Conservation (phyloP, 2,797 vertebrate genomes). For the Neosilurus hyrtlii region DNA sequence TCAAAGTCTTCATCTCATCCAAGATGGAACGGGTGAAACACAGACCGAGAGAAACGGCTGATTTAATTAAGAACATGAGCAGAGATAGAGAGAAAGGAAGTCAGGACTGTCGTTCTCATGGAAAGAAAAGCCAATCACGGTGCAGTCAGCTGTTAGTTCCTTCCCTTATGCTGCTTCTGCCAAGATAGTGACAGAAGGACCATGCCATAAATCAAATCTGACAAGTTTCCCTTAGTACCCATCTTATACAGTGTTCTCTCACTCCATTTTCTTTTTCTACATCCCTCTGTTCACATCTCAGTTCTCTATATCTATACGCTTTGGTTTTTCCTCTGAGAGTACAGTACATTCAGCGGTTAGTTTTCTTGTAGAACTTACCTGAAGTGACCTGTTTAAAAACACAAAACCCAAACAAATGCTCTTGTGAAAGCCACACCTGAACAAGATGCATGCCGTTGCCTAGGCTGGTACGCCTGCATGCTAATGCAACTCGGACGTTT, state of each 20-base stretch:
- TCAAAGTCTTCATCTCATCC: slow-evolving; percentile 50
- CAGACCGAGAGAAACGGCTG: slow-evolving; percentile 69
- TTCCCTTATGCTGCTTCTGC: slow-evolving; percentile 78
- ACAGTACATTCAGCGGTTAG: neutral
- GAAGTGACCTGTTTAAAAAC: slow-evolving; percentile 11
- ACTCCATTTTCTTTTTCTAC: slow-evolving; percentile 8
- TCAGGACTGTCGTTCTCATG: slow-evolving; percentile 30
- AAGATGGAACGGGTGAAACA: slow-evolving; percentile 46
- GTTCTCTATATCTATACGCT: neutral
- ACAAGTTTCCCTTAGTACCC: slow-evolving; percentile 76
- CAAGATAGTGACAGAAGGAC: slow-evolving; percentile 68
- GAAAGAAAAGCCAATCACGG: slow-evolving; percentile 73
- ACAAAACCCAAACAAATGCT: slow-evolving; percentile 19
- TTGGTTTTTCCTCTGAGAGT: neutral
- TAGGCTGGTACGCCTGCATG: slow-evolving; percentile 1
- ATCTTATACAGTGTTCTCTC: slow-evolving; percentile 64
- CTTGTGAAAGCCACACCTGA: neutral
- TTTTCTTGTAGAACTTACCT: neutral
- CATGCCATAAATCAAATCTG: slow-evolving; percentile 92
- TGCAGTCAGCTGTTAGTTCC: slow-evolving; percentile 81
- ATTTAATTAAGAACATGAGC: slow-evolving; percentile 76
- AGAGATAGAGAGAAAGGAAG: slow-evolving; percentile 40
- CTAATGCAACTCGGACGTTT: neutral
- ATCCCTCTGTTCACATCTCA: neutral
- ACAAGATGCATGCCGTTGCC: neutral